These are phyloP conservation scores for Camponotus floridanus DNA, from an alignment of 1,140 invertebrate species.

Conservation along the genomic window DNA sequence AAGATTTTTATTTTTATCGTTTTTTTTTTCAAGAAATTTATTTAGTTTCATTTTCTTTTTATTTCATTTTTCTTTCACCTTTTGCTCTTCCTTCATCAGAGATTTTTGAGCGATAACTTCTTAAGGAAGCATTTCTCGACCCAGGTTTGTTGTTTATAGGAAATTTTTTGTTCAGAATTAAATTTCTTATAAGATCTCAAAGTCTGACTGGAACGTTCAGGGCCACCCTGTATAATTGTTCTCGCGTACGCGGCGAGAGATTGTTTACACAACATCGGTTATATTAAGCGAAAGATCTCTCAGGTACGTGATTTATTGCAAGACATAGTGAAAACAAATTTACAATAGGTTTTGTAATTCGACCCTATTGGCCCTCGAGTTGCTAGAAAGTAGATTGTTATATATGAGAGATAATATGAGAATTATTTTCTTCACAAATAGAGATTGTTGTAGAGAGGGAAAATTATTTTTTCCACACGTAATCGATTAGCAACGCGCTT, in stretches of 20 bases:
- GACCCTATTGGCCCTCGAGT: constrained; percentile 24
- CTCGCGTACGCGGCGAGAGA: not conserved
- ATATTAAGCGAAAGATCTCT: constrained; percentile 13
- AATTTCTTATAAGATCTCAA: too few relatives aligned
- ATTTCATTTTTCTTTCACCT: too few relatives aligned
- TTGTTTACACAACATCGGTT: constrained; percentile 23
- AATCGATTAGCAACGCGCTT: constrained; percentile 31
- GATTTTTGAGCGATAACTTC: too few relatives aligned
- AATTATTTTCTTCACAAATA: constrained; percentile 23
- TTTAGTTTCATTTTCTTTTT: too few relatives aligned
- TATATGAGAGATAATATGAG: not conserved
- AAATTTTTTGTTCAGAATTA: too few relatives aligned
- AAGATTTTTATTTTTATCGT: too few relatives aligned
- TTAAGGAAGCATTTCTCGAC: too few relatives aligned
- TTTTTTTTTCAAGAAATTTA: too few relatives aligned
- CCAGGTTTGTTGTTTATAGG: too few relatives aligned
- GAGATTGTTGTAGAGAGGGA: constrained; percentile 13
- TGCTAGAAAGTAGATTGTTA: constrained; percentile 38
- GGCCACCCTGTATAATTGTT: not conserved
- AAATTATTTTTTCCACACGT: constrained; percentile 18
- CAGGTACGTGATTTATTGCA: constrained; percentile 20
- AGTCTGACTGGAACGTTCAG: too few relatives aligned
- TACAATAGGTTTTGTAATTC: constrained; percentile 37
- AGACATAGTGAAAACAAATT: not conserved
- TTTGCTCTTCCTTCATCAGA: too few relatives aligned